Base-by-base conservation (phyloP, 2,888 invertebrate species). In the Hypomecis atomaria region DNA sequence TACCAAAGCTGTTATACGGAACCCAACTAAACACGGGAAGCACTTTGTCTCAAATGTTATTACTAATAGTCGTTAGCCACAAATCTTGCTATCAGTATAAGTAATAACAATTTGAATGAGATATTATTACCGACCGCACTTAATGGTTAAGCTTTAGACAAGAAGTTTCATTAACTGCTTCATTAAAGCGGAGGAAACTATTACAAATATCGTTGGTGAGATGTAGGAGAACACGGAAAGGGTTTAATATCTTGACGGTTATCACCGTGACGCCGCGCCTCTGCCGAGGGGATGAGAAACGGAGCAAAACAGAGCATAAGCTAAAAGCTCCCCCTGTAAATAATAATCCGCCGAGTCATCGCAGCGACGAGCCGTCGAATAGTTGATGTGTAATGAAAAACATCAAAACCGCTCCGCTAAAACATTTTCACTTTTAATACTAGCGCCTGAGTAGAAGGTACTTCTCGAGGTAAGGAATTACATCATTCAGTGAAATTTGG, bases 271-370 rank as follows among this genome's bases (percentile, higher is more conserved):
- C 72, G 64, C 34, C 72, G 13, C 47, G 47, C 52, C 52, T 42
- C 34, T 34, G 44, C 47, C 50, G 33, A 55, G 54, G 64, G 67
- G 71, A 66, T 68, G 73, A 69, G 67, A 48, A 71, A 71, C 65
- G 69, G 58, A 69, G 65, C 68, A 69, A 71, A 71, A 76, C 73
- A 73, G 71, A 70, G 72, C 67, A 73, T 70, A 77, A 77, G 76
- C 75, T 73, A 74, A 79, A 77, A 78, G 74, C 73, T 66, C 73
- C 71, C 71, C 71, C 71, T 70, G 69, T 72, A 71, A 73, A 70
- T 72, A 76, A 75, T 71, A 72, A 71, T 67, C 67, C 72, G 75
- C 74, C 56, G 62, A 71, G 78, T 78, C 79, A 79, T 75, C 67
- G 69, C 62, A 71, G 65, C 71, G 62, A 71, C 65, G 65, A 71